Evolutionary conservation across 92 coral and sea anemone species (phyloP).

Genomic region (Actinernus sp.): DNA sequence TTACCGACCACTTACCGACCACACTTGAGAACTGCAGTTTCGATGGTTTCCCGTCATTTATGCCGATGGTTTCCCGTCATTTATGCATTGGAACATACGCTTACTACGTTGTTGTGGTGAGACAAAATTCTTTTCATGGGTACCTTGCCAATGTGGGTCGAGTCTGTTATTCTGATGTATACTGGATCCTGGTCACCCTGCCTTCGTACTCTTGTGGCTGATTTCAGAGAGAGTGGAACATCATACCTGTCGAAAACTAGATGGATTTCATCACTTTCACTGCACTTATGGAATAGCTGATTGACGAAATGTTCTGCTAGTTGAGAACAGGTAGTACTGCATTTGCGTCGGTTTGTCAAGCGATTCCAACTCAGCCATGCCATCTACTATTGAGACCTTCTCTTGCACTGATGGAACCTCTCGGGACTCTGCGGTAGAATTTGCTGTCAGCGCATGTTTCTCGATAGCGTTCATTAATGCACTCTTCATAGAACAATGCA

Average conservation of each 20-base stretch:
- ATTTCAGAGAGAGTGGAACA: constrained; percentile 28
- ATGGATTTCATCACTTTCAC: constrained; percentile 21
- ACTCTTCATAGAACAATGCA: constrained; percentile 17
- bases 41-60: too few species aligned
- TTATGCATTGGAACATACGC: too few species aligned
- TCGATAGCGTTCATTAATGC: constrained; percentile 17
- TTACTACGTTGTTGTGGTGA: constrained; percentile 12
- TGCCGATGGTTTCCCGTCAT: too few species aligned
- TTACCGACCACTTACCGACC: too few species aligned
- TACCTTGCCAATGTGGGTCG: constrained; percentile 26
- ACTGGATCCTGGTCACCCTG: constrained; percentile 31
- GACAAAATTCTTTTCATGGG: constrained; percentile 44
- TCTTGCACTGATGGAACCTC: not conserved
- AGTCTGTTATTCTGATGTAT: constrained; percentile 25
- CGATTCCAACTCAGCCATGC: constrained; percentile 58
- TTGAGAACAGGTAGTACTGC: constrained; percentile 19
- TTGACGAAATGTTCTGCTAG: constrained; percentile 44
- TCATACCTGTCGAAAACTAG: constrained; percentile 49
- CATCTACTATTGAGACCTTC: constrained; percentile 40
- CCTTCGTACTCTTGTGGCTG: constrained; percentile 18
- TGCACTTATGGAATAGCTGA: constrained; percentile 12
- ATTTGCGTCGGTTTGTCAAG: constrained; percentile 48
- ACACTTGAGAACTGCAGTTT: too few species aligned
- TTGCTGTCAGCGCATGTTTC: not conserved
- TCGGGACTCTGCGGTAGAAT: not conserved